Evolutionary conservation across 2,888 invertebrate species (phyloP), one percentile per base, ranked within the genome.

Genomic region (Bibio marci): DNA sequence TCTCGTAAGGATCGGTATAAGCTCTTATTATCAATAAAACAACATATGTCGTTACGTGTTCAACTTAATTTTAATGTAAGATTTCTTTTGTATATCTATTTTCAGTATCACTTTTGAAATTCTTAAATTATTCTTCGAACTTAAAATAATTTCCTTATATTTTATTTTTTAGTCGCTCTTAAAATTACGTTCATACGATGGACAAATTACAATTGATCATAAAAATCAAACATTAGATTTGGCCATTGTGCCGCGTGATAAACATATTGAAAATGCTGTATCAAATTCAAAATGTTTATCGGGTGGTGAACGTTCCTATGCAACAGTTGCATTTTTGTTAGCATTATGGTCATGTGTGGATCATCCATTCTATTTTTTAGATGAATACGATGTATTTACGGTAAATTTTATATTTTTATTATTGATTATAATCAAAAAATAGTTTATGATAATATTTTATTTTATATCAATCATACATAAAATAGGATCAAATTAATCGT

Each of bases 321-420:
- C 90, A n/a, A 95, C 94, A 0, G 83, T 94, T 10, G 86, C 90
- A 27, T 86, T 95, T 58, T 73, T 97, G 46, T 74, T 94, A 62
- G 75, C 94, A 25, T 68, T 97, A 26, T 97, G 97, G 97, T 80
- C 86, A 43, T 80, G 81, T 47, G 82, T 88, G 52, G 79, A 83
- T 52, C 74, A 87, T 52, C 95, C 97, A 1, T 94, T 97, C 63
- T 81, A 81, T 67, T 78, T 91, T 59, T 67, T 95, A 49, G 95
- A 95, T 59, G 95, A 97, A 67, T 95, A 92, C 56, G 94, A 95
- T 55, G 91, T 95, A 0, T 95, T 87, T 56, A 92, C 95, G 82
- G 91, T 85, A 55, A 58, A 6, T 22, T 22, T 22, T 22, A 22
- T 22, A 22, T 6, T 22, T 22, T 8, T 6, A 6, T 22, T 22